Base-by-base conservation (phyloP, 2,888 invertebrate genomes). In the Oasisia sp. region DNA sequence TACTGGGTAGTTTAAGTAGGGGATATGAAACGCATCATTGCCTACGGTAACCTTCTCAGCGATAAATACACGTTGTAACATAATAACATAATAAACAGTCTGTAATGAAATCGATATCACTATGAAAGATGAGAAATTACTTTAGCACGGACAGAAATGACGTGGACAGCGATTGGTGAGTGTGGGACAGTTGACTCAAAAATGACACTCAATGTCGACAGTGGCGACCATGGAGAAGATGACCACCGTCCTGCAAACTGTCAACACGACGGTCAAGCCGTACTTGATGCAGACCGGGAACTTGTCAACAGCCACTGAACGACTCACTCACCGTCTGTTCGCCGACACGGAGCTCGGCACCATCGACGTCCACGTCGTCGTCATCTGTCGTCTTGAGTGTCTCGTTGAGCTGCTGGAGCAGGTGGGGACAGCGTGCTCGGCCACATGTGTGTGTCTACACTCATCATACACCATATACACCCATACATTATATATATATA, bases 251-350 rank as follows among this genome's bases (percentile, higher is more conserved):
- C 27, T 74, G 74, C 74, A 74, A 7, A 19, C 14, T 19, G 74
- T 74, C 74, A 74, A 74, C 74, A 74, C 74, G 74, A 74, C 74
- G 74, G 74, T 74, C 74, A 74, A 74, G 74, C 74, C 14, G 74
- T 74, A 74, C n/a, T 27, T 27, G n/a, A 19, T 74, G 74, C 7
- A 19, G 19, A 74, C 19, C 74, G 74, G 74, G 7, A 27, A 74
- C 74, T 27, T 74, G 27, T 19, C 74, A n/a, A 19, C 74, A 27
- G 74, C 19, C 27, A n/a, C n/a, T 7, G 27, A 14, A 27, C 74
- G 74, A 74, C 74, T 74, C 74, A 74, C 27, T n/a, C 74, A n/a
- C 2, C 27, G n/a, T 27, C 2, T 74, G 74, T 74, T 27, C n/a
- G 74, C 74, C 74, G 74, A 74, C 74, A 74, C 27, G 1, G 74